Conservation (phyloP, 1,140 invertebrate genomes). For the Hirudo medicinalis region DNA sequence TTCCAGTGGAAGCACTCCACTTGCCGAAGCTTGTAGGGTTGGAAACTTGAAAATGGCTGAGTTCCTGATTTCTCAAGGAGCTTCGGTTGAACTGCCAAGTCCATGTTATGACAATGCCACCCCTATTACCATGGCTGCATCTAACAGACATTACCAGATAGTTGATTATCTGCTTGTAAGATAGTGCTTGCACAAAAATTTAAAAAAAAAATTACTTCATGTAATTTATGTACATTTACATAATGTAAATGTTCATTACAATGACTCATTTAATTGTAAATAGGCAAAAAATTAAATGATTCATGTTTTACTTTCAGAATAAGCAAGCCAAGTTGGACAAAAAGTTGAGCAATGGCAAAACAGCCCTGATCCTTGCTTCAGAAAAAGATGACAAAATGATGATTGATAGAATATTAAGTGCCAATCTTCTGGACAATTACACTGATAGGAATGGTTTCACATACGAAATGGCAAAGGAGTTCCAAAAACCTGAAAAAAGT, state of each 20-base stretch:
- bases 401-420: conserved; percentile 18
- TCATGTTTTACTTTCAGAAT: too few relatives aligned
- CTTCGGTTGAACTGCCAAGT: conserved; percentile 14
- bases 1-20: conserved; percentile 17
- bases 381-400: conserved; percentile 16
- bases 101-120: conserved; percentile 21
- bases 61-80: conserved; percentile 15
- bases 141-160: not conserved
- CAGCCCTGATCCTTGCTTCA: conserved; percentile 19
- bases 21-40: conserved; percentile 17
- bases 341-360: conserved; percentile 19
- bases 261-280: too few relatives aligned
- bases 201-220: too few relatives aligned
- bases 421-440: conserved; percentile 21
- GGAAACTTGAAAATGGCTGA: conserved; percentile 20
- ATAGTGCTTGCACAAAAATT: not conserved
- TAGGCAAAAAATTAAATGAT: too few relatives aligned
- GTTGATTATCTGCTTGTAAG: conserved; percentile 18
- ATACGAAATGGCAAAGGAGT: conserved; percentile 18
- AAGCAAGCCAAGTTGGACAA: conserved; percentile 22
- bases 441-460: conserved; percentile 12
- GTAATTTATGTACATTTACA: too few relatives aligned
- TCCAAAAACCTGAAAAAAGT: conserved; percentile 21
- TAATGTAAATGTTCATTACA: too few relatives aligned
- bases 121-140: conserved; percentile 16